Evolutionary conservation across 2,797 vertebrate genomes (phyloP), one percentile per base, ranked within the genome.

Genomic region (Hydrocynus forskahlii): DNA sequence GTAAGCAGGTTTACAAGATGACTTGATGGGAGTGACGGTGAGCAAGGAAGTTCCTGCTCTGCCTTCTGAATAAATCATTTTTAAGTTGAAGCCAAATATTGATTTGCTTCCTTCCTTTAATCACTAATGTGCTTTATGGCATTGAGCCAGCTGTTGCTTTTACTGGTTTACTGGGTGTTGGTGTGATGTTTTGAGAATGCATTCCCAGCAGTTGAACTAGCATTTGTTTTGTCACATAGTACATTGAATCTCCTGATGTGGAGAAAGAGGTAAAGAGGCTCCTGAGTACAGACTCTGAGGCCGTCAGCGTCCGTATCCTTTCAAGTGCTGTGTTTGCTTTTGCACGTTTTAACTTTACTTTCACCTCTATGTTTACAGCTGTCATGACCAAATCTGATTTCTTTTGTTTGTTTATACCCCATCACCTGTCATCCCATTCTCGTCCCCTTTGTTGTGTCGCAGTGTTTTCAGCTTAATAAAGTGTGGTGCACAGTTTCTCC

Each of bases 241-340:
- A 95, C 85, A 95, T 95, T 9, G 97, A 97, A 75, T 97, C 96
- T 89, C 96, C 96, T 85, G 96, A 97, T 82, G 97, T 99, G 89
- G 97, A 99, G 86, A 98, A 98, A 83, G 97, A 99, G 90, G 96
- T 99, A 90, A 99, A 97, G 83, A 95, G 96, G 86, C 92, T 99
- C 81, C 92, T 99, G 87, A 96, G 94, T 90, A 97, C 97, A 19
- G 98, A 99, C 81, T 95, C 96, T 0, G 97, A 99, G 55, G 97
- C 98, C 10, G 91, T 97, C 92, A 95, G 94, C 87, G 95, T 96
- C 80, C 97, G 95, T 99, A 99, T 99, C 98, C 96, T 97, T 96
- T 86, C 19, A 21, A 50, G 3, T 12, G 9, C 8, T 1, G 0
- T 1, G 0, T 50, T 50, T 10, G 10, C 9, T 14, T 13, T 50